A percentile compares a stretch with the other conserved stretches of the same genome.
These are phyloP conservation scores for Prochilodus magdalenae DNA, from an alignment of 2,113 vertebrate species.

Conservation along the genomic window DNA sequence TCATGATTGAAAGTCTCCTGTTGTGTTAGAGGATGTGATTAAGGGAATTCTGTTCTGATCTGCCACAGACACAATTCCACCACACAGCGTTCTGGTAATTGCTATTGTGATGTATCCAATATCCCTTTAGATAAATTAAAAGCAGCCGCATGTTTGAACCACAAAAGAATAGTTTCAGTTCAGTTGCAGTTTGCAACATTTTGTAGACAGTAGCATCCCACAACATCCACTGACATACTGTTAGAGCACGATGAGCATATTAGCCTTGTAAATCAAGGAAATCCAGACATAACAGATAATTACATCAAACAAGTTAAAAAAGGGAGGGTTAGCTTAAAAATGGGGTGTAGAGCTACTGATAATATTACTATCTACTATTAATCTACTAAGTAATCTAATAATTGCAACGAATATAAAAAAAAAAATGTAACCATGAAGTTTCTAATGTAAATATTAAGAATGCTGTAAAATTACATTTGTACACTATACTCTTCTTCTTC, in stretches of 20 bases:
- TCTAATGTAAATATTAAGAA: no score
- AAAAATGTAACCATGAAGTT: no score
- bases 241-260: neutral
- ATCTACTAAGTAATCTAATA: no score
- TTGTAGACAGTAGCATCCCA: neutral
- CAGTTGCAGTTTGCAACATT: neutral
- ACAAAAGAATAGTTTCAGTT: neutral
- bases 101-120: slow-evolving; percentile 36
- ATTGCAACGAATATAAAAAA: no score
- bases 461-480: no score
- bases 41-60: slow-evolving; percentile 8
- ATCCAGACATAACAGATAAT: neutral
- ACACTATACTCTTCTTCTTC: no score
- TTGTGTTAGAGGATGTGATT: slow-evolving; percentile 11
- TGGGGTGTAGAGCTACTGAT: no score
- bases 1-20: neutral
- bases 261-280: neutral
- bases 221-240: neutral
- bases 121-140: slow-evolving; percentile 37
- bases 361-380: no score
- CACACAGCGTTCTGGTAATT: slow-evolving; percentile 20
- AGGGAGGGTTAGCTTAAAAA: neutral
- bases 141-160: neutral
- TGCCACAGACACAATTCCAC: slow-evolving; percentile 22
- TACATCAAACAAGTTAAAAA: neutral